Percentiles rank a stretch among this genome's conserved stretches.
phyloP scores from a whole-genome alignment of 1,140 invertebrate species.

The Mya arenaria region DNA sequence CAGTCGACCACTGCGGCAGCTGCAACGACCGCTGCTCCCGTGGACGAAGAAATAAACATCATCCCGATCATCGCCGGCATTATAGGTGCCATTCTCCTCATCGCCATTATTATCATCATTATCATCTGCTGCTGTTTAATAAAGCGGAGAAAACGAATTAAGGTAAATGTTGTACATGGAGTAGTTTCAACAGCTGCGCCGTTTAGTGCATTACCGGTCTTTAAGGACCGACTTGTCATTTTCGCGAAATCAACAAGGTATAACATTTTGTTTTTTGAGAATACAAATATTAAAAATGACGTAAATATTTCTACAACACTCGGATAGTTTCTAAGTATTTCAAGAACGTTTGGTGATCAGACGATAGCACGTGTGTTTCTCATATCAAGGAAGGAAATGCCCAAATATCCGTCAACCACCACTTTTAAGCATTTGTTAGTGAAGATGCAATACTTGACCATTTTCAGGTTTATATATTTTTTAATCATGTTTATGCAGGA shows the following conservation, averaged over 20 bases:
- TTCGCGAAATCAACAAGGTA: not conserved
- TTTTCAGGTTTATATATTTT: not conserved
- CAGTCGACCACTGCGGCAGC: not conserved
- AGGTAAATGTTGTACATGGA: not conserved
- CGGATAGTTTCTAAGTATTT: no score
- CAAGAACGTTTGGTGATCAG: no score
- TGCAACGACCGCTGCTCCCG: not conserved
- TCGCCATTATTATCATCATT: constrained; percentile 6
- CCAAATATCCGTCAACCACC: not conserved
- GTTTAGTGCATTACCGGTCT: not conserved
- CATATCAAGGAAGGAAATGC: no score
- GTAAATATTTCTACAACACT: not conserved
- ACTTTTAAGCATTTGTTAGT: not conserved
- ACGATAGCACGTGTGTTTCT: no score
- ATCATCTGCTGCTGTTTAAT: constrained; percentile 5
- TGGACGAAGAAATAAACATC: not conserved
- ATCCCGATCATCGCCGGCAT: constrained; percentile 1
- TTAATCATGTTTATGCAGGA: not conserved
- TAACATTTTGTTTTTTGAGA: not conserved
- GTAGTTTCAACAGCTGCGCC: not conserved
- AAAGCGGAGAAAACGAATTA: not conserved
- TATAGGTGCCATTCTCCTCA: not conserved
- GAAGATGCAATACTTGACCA: not conserved
- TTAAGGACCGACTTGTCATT: not conserved
- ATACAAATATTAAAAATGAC: not conserved